Base-by-base conservation (phyloP, 2,113 vertebrate genomes). In the Helogale parvula region DNA sequence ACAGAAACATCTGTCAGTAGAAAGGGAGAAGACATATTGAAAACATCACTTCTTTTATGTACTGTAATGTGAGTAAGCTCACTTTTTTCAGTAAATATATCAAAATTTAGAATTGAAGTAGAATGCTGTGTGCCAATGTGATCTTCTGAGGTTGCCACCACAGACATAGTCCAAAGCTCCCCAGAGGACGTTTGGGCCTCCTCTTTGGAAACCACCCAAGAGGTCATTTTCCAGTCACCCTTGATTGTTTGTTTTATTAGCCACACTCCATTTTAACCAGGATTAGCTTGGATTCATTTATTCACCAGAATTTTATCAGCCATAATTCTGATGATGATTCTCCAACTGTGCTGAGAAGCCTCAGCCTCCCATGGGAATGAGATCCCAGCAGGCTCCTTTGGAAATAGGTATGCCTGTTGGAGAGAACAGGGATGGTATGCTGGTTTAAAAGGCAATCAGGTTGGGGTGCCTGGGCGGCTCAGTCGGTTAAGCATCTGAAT, bases 61-160 rank as follows among this genome's bases (percentile, higher is more conserved):
- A 15, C 7, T 74, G 3, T 14, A 35, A 52, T 33, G 21, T 71
- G 50, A 93, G 14, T 4, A 76, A 68, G 38, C 41, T 57, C 45
- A 4, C 45, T 72, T 47, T 85, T 54, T 21, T 11, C 76, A 83
- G 35, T 65, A 69, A 77, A 82, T 15, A 7, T 12, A 69, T 71
- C 13, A 86, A 92, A 93, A 71, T 31, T 93, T 57, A 95, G 60
- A 82, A 89, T 84, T 92, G 68, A 77, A 92, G 93, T 86, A 63
- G 45, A 72, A 65, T 29, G 8, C 35, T 8, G 27, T 76, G 6
- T 33, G 63, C 31, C 4, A 3, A 19, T 5, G 0, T 65, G 76
- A 68, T 76, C 31, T 74, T 29, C 33, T 93, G n/a, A 47, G 50
- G 19, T 47, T 79, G 71, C 45, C 27, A 23, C 33, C 52, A 71